These are phyloP conservation scores for Nothoprocta pentlandii DNA, from an alignment of 2,113 vertebrate species.

Conservation along the genomic window DNA sequence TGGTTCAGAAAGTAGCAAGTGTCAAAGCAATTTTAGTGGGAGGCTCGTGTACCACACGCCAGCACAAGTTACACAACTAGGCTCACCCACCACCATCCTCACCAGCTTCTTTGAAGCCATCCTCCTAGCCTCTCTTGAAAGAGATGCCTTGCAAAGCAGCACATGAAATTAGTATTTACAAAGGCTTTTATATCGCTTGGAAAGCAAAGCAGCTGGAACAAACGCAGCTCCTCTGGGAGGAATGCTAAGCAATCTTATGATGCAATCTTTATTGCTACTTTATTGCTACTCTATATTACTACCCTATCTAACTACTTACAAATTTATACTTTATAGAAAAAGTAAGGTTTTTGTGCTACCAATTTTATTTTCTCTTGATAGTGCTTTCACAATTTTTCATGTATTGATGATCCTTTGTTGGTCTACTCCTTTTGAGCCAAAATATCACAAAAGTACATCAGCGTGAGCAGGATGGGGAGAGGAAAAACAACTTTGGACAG, in stretches of 20 bases:
- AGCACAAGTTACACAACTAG: not conserved
- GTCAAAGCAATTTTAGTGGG: not conserved
- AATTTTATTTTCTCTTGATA: not conserved
- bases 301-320: not conserved
- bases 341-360: not conserved
- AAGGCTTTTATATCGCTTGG: not conserved
- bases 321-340: not conserved
- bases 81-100: not conserved
- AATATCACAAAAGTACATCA: not conserved
- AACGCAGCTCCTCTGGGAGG: not conserved
- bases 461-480: not conserved
- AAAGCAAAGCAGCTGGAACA: not conserved
- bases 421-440: not conserved
- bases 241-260: not conserved
- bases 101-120: not conserved
- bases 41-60: rapidly evolving
- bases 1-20: not conserved
- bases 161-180: not conserved
- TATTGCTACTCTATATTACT: no score
- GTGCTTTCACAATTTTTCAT: not conserved
- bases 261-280: not conserved
- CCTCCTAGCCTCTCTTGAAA: not conserved
- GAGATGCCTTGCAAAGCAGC: not conserved
- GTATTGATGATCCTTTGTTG: not conserved
- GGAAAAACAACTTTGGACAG: not conserved